A percentile compares a stretch with the other conserved stretches of the same genome.
Conservation (phyloP, 2,113 vertebrate genomes). For the Platichthys stellatus region DNA sequence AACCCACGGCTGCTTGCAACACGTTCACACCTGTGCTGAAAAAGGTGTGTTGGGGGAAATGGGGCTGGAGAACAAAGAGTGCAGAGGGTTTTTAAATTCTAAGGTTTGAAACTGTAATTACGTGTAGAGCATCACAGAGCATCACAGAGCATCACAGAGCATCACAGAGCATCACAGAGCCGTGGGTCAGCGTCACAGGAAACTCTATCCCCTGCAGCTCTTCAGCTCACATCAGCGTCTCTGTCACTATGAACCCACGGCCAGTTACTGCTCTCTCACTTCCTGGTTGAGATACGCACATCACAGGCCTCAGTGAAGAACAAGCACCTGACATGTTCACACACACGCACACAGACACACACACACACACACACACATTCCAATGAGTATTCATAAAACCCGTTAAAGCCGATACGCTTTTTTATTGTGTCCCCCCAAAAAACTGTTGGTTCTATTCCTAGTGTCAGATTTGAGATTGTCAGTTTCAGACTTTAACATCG, state of each 20-base stretch:
- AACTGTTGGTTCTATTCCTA: too few species aligned
- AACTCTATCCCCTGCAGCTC: not conserved
- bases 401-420: not conserved
- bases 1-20: conserved; percentile 2
- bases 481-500: not conserved
- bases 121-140: not conserved
- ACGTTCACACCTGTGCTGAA: conserved; percentile 30
- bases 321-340: not conserved
- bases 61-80: not conserved
- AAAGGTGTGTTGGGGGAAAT: not conserved
- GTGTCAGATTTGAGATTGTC: too few species aligned
- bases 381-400: not conserved
- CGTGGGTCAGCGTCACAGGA: not conserved
- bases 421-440: too few species aligned
- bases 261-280: not conserved
- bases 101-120: too few species aligned
- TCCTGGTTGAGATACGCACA: not conserved
- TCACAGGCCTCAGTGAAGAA: conserved; percentile 14
- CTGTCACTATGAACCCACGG: conserved; percentile 9
- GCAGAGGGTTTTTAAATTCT: not conserved
- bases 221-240: conserved; percentile 45
- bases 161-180: not conserved
- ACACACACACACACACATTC: not conserved
- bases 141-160: not conserved
- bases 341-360: not conserved